Percentiles rank a stretch among this genome's conserved stretches.
phyloP scores from a whole-genome alignment of 2,888 invertebrate species.

The Trachelus troglodyta region DNA sequence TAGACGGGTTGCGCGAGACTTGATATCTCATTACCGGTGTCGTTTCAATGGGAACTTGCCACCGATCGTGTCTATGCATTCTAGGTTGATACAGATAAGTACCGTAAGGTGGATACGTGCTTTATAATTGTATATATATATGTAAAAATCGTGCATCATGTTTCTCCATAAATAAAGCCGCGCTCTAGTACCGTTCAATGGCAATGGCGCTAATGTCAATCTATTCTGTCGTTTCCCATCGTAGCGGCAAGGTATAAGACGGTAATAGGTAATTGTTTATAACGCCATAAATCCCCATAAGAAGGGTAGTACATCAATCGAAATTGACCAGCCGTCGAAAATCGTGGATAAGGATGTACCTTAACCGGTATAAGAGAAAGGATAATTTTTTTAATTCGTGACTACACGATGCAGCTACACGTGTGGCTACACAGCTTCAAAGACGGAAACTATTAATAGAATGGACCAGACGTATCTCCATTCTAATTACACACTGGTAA shows the following conservation, averaged over 20 bases:
- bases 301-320: background rate
- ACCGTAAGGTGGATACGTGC: background rate
- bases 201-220: background rate
- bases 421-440: background rate
- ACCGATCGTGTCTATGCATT: slow-evolving; percentile 10
- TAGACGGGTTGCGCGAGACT: slow-evolving; percentile 18
- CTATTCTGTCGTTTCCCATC: background rate
- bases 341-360: background rate
- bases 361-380: background rate
- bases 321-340: background rate
- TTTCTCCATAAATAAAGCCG: background rate
- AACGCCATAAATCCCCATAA: background rate
- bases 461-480: background rate
- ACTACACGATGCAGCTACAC: background rate
- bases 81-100: background rate
- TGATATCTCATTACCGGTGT: slow-evolving; percentile 16
- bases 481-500: background rate
- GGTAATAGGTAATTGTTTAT: background rate
- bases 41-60: slow-evolving; percentile 23
- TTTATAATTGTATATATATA: background rate
- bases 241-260: background rate
- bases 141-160: background rate
- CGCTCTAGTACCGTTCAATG: background rate
- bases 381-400: background rate
- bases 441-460: background rate